These are phyloP conservation scores for Camponotus pennsylvanicus DNA, from an alignment of 1,140 invertebrate species.

Conservation along the genomic window DNA sequence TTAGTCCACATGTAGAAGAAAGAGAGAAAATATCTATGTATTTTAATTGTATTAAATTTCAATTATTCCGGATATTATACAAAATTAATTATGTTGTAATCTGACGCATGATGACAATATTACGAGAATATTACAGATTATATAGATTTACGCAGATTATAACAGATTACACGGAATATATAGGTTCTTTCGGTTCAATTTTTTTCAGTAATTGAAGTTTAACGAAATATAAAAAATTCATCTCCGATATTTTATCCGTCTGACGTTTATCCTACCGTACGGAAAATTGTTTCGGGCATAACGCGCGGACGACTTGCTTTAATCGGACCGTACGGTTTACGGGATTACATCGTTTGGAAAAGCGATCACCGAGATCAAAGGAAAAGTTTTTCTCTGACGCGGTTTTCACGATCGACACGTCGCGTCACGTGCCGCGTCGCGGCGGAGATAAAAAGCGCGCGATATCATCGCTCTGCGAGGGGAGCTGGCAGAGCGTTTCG, in stretches of 20 bases:
- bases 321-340: constrained; percentile 27
- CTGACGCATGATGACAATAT: background rate
- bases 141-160: too few species aligned
- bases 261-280: constrained; percentile 9
- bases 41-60: background rate
- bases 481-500: background rate
- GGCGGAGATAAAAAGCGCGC: constrained; percentile 29
- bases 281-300: background rate
- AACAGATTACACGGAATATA: too few species aligned
- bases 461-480: background rate
- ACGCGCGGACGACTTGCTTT: constrained; percentile 21
- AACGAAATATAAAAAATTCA: background rate
- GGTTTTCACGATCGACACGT: constrained; percentile 59
- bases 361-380: constrained; percentile 40
- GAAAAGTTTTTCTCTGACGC: constrained; percentile 44
- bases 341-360: constrained; percentile 40
- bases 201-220: background rate
- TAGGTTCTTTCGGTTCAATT: background rate
- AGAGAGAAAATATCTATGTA: background rate
- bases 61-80: background rate
- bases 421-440: background rate
- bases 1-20: background rate
- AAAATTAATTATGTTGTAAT: background rate
- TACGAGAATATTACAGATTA: background rate
- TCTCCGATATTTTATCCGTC: constrained; percentile 14